These are phyloP conservation scores for Psophia crepitans DNA, from an alignment of 2,113 vertebrate species.

Conservation along the genomic window DNA sequence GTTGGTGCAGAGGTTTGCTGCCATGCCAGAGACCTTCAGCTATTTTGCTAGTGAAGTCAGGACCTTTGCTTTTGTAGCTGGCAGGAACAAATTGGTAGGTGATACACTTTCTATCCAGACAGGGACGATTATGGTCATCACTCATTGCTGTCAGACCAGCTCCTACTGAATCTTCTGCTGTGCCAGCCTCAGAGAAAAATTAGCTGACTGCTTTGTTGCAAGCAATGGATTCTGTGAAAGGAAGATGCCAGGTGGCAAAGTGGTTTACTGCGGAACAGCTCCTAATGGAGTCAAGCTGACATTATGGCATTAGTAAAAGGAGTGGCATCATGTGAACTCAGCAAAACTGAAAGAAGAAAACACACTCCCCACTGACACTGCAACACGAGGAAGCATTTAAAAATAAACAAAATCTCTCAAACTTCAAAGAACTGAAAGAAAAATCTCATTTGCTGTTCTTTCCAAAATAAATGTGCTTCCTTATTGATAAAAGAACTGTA, in stretches of 20 bases:
- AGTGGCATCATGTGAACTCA: not conserved
- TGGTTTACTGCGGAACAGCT: not conserved
- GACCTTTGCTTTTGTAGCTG: conserved; percentile 26
- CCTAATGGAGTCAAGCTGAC: not conserved
- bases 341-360: not conserved
- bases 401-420: not conserved
- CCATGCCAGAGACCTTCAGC: not conserved
- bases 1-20: not conserved
- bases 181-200: conserved; percentile 1
- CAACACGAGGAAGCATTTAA: not conserved
- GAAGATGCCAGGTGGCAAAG: not conserved
- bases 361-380: not conserved
- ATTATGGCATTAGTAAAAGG: not conserved
- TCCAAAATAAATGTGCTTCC: not conserved
- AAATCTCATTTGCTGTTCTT: not conserved
- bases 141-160: conserved; percentile 22
- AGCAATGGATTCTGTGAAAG: not conserved
- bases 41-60: conserved; percentile 28
- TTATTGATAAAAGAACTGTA: not conserved
- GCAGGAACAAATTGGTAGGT: conserved; percentile 52
- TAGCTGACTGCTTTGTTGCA: not conserved
- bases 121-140: conserved; percentile 31
- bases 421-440: not conserved
- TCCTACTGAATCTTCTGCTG: not conserved
- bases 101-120: conserved; percentile 35